Evolutionary conservation across 2,113 vertebrate genomes (phyloP), one percentile per base, ranked within the genome.

Genomic region (Solenodon paradoxus): DNA sequence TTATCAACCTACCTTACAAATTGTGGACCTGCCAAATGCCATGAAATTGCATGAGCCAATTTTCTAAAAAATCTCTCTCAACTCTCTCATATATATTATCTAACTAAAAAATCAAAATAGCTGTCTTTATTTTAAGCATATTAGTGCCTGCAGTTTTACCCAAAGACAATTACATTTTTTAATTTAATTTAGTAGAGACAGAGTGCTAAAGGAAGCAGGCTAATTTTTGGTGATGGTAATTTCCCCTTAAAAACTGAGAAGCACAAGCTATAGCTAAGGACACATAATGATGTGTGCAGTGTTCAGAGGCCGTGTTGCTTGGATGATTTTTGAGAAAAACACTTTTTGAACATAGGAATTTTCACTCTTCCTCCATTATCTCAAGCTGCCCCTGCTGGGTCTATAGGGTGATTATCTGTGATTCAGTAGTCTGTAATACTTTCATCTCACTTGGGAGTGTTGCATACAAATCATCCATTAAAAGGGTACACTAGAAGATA

Each of bases 381-480:
- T 32, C 42, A 84, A 59, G 11, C 4, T 95, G 92, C 77, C 88
- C 95, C 94, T 95, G 68, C 88, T 97, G 17, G 69, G 95, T 92
- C 75, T 97, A 47, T 63, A 79, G 95, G 71, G 86, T 96, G 95
- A 94, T 96, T 90, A 64, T 95, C 66, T 82, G 90, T 93, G 90
- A 97, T 91, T 98, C 90, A 97, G 55, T 95, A 92, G 49, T 47
- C 83, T 78, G 24, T 84, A 92, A 92, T 88, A 94, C 75, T 95
- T 92, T 97, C 75, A 81, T 95, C 80, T 92, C 96, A 59, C 93
- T 95, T 92, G 95, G 92, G 97, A 98, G 57, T 77, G 11, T 91
- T 97, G 90, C 97, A 97, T 97, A 94, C 90, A 97, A 97, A 95
- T 94, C 1, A 97, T 97, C 92, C 32, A 96, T 97, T 98, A 92